Percentiles rank a stretch among this genome's conserved stretches.
These are phyloP conservation scores for Drosophila teissieri DNA, from an alignment of 1,140 invertebrate species.

Conservation along the genomic window DNA sequence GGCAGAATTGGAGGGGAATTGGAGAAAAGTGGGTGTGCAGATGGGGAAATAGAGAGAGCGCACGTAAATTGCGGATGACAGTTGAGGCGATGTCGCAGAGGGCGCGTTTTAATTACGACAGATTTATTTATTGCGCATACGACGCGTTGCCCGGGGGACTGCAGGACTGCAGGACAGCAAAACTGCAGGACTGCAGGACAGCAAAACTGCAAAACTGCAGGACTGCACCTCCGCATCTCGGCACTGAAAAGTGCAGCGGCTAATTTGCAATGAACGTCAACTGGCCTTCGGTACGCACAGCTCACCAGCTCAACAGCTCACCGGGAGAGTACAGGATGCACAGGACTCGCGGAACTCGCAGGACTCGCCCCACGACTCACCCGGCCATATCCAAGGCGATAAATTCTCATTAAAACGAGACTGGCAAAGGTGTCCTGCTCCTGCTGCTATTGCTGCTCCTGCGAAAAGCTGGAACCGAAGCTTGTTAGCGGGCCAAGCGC, in stretches of 20 bases:
- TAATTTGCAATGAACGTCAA: slow-evolving; percentile 46
- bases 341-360: neutral
- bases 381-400: slow-evolving; percentile 46
- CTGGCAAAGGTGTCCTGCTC: neutral
- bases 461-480: slow-evolving; percentile 22
- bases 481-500: slow-evolving; percentile 68
- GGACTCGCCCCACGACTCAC: slow-evolving; percentile 1
- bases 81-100: slow-evolving; percentile 48
- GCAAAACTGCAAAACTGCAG: neutral
- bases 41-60: neutral
- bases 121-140: slow-evolving; percentile 78
- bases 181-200: neutral
- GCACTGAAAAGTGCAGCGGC: slow-evolving; percentile 35
- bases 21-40: neutral
- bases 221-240: neutral
- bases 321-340: neutral
- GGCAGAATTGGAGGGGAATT: neutral
- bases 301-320: neutral
- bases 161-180: neutral
- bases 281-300: slow-evolving; percentile 8
- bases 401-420: slow-evolving; percentile 69
- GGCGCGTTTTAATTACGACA: slow-evolving; percentile 70
- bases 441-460: neutral
- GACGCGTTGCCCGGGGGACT: slow-evolving; percentile 42
- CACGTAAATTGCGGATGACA: slow-evolving; percentile 64